Conservation (phyloP, 2,113 vertebrate genomes). For the Heptranchias perlo region DNA sequence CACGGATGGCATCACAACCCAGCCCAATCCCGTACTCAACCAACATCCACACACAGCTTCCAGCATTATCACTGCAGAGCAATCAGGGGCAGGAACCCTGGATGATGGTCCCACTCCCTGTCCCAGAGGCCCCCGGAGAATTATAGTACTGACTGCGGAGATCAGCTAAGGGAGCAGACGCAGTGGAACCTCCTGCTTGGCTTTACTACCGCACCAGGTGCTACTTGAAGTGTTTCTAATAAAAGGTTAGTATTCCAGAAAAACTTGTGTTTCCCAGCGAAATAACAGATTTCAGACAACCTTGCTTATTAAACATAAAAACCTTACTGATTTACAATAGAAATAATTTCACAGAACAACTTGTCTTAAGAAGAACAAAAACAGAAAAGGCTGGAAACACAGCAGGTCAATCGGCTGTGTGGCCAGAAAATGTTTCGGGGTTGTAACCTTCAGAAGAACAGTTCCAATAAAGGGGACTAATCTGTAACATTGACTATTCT, state of each 20-base stretch:
- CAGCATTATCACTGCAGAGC: too few relatives aligned
- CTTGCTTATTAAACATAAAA: neutral
- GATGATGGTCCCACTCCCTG: neutral
- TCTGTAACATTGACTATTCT: neutral
- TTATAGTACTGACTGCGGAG: neutral
- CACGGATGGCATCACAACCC: neutral
- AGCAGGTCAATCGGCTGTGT: neutral
- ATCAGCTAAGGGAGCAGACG: neutral
- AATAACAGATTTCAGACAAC: neutral
- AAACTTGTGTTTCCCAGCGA: neutral
- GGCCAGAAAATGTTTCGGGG: neutral
- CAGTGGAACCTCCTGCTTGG: neutral
- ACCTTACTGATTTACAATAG: neutral
- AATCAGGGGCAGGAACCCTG: too few relatives aligned
- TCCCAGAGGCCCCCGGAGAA: neutral
- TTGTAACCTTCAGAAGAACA: neutral
- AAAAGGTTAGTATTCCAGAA: neutral
- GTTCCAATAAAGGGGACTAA: neutral
- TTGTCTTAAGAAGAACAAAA: neutral
- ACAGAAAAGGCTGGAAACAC: neutral
- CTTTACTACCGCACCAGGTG: neutral
- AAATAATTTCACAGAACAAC: neutral
- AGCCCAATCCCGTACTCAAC: neutral
- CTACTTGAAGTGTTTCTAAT: neutral
- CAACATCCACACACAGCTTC: neutral